Evolutionary conservation across 2,888 invertebrate species (phyloP), one percentile per base, ranked within the genome.

Genomic region (Pristionchus arcanus): DNA sequence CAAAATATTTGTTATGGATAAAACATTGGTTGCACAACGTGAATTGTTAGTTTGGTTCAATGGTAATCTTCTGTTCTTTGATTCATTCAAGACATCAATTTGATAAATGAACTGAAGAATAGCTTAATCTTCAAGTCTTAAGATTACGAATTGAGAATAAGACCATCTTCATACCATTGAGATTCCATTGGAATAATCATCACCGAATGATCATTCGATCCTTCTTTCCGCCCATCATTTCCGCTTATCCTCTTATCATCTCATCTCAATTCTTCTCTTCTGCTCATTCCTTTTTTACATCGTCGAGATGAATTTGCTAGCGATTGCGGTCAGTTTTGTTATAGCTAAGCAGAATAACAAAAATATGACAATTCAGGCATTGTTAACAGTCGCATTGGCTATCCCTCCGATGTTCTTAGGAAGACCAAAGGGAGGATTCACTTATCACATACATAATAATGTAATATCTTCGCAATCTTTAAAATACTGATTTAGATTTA

Each of bases 401-500:
- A 21, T 74, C 16, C 74, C 74, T 74, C 37, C 74, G 37, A 34
- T 74, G 34, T 37, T 74, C 74, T 4, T 37, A 16, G 74, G 74
- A 74, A 25, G 74, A 74, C 74, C 34, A 74, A 31, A 34, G 19
- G 74, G 74, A 74, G 74, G 74, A 74, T 74, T 74, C 74, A 74
- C 74, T 15, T 31, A 7, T 31, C 37, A 74, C 9, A 11, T 74
- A 2, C 19, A 15, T 74, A 11, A 74, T 31, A 37, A 74, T 74
- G 74, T 74, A 2, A 66, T 59, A 4, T 21, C 21, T 9, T 4
- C 19, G 25, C 19, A 59, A 59, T 5, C 25, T 3, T 19, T 59
- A 21, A 5, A 59, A 59, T 7, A 11, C 9, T 49, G 21, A 19
- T 59, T 19, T 19, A 1, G 25, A 21, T 59, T 25, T 0, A 59